Conservation (phyloP, 1,140 invertebrate species). For the Drosophila gunungcola region DNA sequence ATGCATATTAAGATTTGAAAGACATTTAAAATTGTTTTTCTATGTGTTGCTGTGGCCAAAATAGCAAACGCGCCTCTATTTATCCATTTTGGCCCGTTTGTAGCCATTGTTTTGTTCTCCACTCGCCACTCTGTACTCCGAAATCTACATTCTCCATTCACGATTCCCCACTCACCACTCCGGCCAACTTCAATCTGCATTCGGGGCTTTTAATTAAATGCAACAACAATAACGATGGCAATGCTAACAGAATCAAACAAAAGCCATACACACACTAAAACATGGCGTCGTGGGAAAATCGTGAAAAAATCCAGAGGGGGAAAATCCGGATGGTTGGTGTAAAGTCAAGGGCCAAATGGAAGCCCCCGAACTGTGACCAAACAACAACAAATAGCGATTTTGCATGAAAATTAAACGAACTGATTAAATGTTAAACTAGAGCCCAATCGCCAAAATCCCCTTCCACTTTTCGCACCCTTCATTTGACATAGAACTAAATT, state of each 20-base stretch:
- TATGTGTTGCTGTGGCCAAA: slow-evolving; percentile 49
- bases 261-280: slow-evolving; percentile 24
- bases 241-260: slow-evolving; percentile 50
- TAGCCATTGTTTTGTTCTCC: slow-evolving; percentile 49
- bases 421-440: slow-evolving; percentile 74
- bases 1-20: neutral
- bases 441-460: slow-evolving; percentile 4
- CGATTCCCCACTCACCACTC: slow-evolving; percentile 5
- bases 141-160: slow-evolving; percentile 8
- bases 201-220: slow-evolving; percentile 77
- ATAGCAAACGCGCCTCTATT: slow-evolving; percentile 58
- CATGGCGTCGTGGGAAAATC: neutral
- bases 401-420: slow-evolving; percentile 67
- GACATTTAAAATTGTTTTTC: neutral
- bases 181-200: slow-evolving; percentile 50
- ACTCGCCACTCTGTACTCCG: neutral
- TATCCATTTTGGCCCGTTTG: slow-evolving; percentile 56
- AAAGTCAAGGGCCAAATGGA: slow-evolving; percentile 32
- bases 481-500: slow-evolving; percentile 32
- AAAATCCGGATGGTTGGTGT: neutral
- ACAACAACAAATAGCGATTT: slow-evolving; percentile 45
- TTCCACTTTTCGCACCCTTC: slow-evolving; percentile 3
- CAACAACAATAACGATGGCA: slow-evolving; percentile 62
- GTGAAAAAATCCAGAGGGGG: neutral
- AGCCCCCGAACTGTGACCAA: slow-evolving; percentile 53